Conservation (phyloP, 2,797 vertebrate genomes). For the Distichodus sexfasciatus region DNA sequence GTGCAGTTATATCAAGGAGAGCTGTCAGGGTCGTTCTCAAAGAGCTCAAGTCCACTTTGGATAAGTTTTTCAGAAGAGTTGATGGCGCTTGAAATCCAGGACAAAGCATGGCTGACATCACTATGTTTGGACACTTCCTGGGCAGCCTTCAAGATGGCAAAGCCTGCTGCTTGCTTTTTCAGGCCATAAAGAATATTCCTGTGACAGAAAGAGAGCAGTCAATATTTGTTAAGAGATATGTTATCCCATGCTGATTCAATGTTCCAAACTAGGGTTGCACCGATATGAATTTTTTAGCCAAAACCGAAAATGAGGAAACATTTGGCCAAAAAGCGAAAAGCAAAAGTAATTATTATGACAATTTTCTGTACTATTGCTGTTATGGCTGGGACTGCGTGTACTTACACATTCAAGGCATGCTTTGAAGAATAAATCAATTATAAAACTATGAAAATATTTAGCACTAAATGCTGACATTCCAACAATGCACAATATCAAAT, state of each 20-base stretch:
- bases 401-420: too few relatives aligned
- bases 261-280: background rate
- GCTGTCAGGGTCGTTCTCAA: slow-evolving; percentile 76
- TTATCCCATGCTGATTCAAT: background rate
- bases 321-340: too few relatives aligned
- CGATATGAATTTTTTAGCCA: too few relatives aligned
- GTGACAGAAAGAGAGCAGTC: slow-evolving; percentile 42
- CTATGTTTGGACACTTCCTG: slow-evolving; percentile 60
- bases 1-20: slow-evolving; percentile 63
- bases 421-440: too few relatives aligned
- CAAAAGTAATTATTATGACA: too few relatives aligned
- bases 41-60: slow-evolving; percentile 85
- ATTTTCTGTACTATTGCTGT: too few relatives aligned
- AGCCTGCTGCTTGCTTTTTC: slow-evolving; percentile 74
- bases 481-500: too few relatives aligned
- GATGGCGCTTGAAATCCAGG: slow-evolving; percentile 82
- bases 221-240: background rate
- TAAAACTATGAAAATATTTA: too few relatives aligned
- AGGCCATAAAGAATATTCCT: slow-evolving; percentile 91
- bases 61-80: slow-evolving; percentile 84
- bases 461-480: too few relatives aligned
- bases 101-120: slow-evolving; percentile 68
- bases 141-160: slow-evolving; percentile 81
- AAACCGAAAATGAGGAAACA: too few relatives aligned
- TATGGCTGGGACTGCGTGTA: too few relatives aligned